Conservation (phyloP, 2,113 vertebrate genomes). For the Macaca nemestrina region DNA sequence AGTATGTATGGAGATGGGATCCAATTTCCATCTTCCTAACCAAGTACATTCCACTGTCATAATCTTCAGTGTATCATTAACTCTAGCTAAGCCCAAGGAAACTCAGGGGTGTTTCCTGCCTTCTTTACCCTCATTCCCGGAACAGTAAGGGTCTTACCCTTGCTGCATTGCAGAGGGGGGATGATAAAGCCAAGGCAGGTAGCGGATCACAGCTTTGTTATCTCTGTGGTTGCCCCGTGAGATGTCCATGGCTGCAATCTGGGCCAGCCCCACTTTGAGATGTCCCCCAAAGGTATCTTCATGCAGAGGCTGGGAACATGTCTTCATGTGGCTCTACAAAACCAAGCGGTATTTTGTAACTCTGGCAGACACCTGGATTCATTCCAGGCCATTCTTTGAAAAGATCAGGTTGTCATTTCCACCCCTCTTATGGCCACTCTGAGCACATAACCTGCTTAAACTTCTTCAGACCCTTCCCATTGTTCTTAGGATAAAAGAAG, state of each 20-base stretch:
- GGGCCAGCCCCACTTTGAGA: constrained; percentile 97
- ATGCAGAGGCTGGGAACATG: constrained; percentile 97
- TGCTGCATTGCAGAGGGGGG: constrained; percentile 99
- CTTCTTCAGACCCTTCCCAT: background rate
- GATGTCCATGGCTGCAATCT: constrained; percentile 98
- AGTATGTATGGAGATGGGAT: background rate
- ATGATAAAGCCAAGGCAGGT: constrained; percentile 98
- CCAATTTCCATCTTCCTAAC: background rate
- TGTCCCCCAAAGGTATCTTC: constrained; percentile 99
- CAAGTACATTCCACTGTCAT: background rate
- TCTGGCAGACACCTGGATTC: background rate
- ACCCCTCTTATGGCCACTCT: background rate
- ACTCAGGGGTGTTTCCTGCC: background rate
- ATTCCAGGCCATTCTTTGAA: background rate
- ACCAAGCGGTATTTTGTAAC: constrained; percentile 48
- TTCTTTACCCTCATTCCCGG: background rate
- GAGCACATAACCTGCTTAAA: background rate
- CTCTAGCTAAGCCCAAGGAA: background rate
- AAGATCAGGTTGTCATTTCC: background rate
- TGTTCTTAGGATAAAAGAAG: background rate
- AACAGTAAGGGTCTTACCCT: constrained; percentile 87
- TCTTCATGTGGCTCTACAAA: constrained; percentile 98
- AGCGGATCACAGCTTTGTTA: constrained; percentile 97
- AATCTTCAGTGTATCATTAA: background rate
- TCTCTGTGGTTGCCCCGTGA: constrained; percentile 98